Base-by-base conservation (phyloP, 2,797 vertebrate genomes). In the Labeo calbasu region DNA sequence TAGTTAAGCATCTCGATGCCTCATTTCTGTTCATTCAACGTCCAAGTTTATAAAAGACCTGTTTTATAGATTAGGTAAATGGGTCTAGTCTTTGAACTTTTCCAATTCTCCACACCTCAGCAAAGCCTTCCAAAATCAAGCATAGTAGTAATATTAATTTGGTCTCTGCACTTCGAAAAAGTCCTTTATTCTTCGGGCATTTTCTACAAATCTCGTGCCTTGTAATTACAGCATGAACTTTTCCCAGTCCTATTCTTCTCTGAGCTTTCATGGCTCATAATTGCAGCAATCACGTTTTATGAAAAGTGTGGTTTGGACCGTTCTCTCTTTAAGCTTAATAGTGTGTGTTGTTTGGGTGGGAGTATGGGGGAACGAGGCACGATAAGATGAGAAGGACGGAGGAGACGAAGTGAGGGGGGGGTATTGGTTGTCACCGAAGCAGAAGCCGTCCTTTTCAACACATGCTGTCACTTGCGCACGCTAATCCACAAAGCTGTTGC, bases 351-450 rank as follows among this genome's bases (percentile, higher is more conserved):
- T 63, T 81, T 78, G 50, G 80, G 85, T 84, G 75, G 84, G 61
- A 79, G 86, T 84, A 63, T 81, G 72, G 83, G 55, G 82, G 59
- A 83, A 80, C 63, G 55, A 84, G 85, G 77, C 83, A 81, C 46
- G 46, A 78, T 32, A 53, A 81, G 43, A 87, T 80, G 78, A 86
- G 83, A 86, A 66, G 79, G 69, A 87, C 10, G 81, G 69, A 61
- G 61, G 66, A 78, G 85, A 85, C 76, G 84, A 84, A 81, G 50
- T 53, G 83, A 75, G 78, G 63, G 50, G 50, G 71, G 68, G 82
- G 82, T 71, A 89, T 83, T 86, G 86, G 57, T 76, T 88, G 88
- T 88, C 80, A 86, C 17, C 15, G 61, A 83, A 82, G 83, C 78
- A 85, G 63, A 75, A 86, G 80, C 77, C 25, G 53, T 79, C 75